Percentiles rank a stretch among this genome's conserved stretches.
These are phyloP conservation scores for Drymonia ruficornis DNA, from an alignment of 2,888 invertebrate genomes.

Conservation along the genomic window DNA sequence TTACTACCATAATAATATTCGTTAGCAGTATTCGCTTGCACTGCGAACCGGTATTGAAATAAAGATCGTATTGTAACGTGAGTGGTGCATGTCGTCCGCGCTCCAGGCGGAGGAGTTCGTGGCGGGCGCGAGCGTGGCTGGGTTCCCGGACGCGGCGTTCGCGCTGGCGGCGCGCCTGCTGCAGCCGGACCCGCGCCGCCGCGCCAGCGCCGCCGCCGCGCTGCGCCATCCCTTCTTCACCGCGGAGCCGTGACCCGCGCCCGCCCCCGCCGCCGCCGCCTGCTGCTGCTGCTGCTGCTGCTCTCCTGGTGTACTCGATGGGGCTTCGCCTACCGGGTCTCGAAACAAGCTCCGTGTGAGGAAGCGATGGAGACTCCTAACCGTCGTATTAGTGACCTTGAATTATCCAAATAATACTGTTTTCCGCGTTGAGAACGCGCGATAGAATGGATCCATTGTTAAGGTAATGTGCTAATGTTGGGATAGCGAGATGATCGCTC, in stretches of 20 bases:
- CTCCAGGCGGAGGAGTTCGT: conserved; percentile 45
- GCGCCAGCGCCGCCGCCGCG: conserved; percentile 90
- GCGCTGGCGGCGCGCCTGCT: conserved; percentile 89
- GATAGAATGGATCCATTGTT: no score
- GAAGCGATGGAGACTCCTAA: no score
- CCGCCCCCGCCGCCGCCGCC: background rate
- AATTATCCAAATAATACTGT: no score
- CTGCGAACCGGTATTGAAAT: no score
- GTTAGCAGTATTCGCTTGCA: no score
- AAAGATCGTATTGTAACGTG: no score
- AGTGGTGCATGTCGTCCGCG: no score
- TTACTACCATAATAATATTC: background rate
- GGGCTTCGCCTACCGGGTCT: no score
- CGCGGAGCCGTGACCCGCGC: conserved; percentile 10
- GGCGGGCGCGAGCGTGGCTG: conserved; percentile 44
- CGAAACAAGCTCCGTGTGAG: no score
- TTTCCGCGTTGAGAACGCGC: no score
- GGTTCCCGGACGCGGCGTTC: conserved; percentile 90
- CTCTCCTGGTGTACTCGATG: no score
- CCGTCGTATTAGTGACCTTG: no score
- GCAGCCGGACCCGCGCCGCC: conserved; percentile 90
- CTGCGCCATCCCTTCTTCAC: conserved; percentile 90
- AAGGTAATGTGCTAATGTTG: conserved; percentile 1
- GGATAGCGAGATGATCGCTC: background rate
- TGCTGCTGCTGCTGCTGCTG: background rate